Percentiles rank a stretch among this genome's conserved stretches.
Evolutionary conservation across 2,888 invertebrate species (phyloP).

Genomic region (Drosophila multiciliata): DNA sequence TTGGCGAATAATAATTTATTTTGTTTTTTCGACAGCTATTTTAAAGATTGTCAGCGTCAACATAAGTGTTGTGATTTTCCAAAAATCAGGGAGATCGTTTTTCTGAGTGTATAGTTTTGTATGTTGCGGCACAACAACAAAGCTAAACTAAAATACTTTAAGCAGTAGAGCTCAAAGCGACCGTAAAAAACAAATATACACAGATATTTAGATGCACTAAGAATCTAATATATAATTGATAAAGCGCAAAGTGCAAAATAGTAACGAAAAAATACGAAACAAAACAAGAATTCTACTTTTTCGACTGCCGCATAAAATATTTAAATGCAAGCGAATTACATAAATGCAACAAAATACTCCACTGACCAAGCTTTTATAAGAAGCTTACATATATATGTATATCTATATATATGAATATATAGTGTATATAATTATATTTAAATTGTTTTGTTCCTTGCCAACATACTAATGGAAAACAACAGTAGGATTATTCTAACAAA

Average conservation of each 20-base stretch:
- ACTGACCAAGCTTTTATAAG: conserved; percentile 20
- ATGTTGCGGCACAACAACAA: neutral
- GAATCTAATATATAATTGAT: conserved; percentile 57
- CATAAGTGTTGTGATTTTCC: no score
- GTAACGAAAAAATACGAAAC: neutral
- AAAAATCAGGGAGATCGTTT: neutral
- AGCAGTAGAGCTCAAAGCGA: conserved; percentile 7
- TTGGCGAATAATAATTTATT: no score
- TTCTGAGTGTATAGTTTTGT: neutral
- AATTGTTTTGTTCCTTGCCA: no score
- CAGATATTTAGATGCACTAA: neutral
- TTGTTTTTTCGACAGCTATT: no score
- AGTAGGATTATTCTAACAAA: neutral
- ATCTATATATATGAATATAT: neutral
- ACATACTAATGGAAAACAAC: neutral
- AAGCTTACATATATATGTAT: neutral
- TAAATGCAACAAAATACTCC: conserved; percentile 18
- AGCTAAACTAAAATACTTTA: conserved; percentile 6
- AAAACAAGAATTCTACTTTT: neutral
- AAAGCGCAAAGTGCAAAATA: conserved; percentile 45
- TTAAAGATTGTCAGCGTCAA: no score
- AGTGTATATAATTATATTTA: neutral
- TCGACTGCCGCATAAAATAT: conserved; percentile 26
- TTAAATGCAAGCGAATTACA: conserved; percentile 8
- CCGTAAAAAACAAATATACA: conserved; percentile 30